phyloP scores from a whole-genome alignment of 2,888 invertebrate genomes.

The Drosophila nr. fundita region DNA sequence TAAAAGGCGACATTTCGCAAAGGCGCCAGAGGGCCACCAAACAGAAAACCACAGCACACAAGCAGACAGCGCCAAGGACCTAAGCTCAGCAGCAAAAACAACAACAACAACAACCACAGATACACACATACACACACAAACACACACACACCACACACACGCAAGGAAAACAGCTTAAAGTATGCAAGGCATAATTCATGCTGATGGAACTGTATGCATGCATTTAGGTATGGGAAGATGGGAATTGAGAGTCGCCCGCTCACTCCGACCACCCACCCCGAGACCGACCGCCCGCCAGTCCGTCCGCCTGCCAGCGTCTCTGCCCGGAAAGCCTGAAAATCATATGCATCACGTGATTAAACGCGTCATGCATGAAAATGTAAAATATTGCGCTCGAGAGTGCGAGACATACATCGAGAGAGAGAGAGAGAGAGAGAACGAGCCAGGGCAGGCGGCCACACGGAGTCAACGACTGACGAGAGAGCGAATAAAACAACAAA shows the following conservation, averaged over 20 bases:
- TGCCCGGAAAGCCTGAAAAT: slow-evolving; percentile 69
- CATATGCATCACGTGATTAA: slow-evolving; percentile 83
- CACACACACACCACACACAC: slow-evolving; percentile 18
- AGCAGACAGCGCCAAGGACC: slow-evolving; percentile 65
- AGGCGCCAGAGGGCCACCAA: slow-evolving; percentile 65
- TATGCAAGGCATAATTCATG: slow-evolving; percentile 81
- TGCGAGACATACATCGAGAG: slow-evolving; percentile 15
- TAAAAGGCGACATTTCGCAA: slow-evolving; percentile 74
- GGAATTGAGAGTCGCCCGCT: neutral
- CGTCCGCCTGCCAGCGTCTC: slow-evolving; percentile 5
- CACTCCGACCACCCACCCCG: neutral
- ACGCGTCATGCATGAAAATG: slow-evolving; percentile 83
- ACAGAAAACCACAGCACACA: slow-evolving; percentile 45
- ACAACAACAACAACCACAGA: slow-evolving; percentile 14
- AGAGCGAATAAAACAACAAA: slow-evolving; percentile 1
- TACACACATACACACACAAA: slow-evolving; percentile 21
- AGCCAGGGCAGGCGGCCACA: slow-evolving; percentile 5
- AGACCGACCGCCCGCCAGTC: neutral
- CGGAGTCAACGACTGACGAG: slow-evolving; percentile 54
- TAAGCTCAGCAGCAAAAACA: slow-evolving; percentile 53
- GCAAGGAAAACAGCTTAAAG: slow-evolving; percentile 45
- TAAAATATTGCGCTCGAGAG: slow-evolving; percentile 69
- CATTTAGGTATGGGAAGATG: slow-evolving; percentile 35
- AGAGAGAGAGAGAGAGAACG: neutral
- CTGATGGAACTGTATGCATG: slow-evolving; percentile 78